A percentile compares a stretch with the other conserved stretches of the same genome.
Conservation (phyloP, 2,113 vertebrate species). For the Grallaria varia region DNA sequence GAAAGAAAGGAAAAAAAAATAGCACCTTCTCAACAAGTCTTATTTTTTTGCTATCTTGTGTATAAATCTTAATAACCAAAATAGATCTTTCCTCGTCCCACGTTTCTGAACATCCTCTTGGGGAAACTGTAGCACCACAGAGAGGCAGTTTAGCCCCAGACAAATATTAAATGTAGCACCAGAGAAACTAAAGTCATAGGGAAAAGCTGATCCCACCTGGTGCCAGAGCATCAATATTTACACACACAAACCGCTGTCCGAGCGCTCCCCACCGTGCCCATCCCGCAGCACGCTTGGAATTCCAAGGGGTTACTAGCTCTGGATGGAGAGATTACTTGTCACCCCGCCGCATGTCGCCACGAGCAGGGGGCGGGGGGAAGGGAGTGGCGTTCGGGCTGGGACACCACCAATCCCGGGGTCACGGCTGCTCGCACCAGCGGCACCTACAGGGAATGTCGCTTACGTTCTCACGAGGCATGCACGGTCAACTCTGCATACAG, state of each 20-base stretch:
- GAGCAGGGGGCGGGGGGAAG: background rate
- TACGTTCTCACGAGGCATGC: constrained; percentile 78
- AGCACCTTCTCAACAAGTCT: constrained; percentile 56
- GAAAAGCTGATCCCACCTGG: constrained; percentile 23
- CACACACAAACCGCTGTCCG: constrained; percentile 26
- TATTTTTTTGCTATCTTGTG: constrained; percentile 50
- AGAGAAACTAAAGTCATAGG: constrained; percentile 38
- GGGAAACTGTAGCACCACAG: constrained; percentile 60
- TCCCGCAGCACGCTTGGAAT: background rate
- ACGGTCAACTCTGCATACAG: constrained; percentile 61
- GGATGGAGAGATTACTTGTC: background rate
- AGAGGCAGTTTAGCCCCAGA: constrained; percentile 71
- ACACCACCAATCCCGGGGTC: constrained; percentile 46
- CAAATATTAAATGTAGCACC: constrained; percentile 72
- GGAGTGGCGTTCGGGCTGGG: constrained; percentile 14
- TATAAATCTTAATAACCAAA: constrained; percentile 74
- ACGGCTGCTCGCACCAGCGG: constrained; percentile 63
- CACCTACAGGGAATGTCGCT: constrained; percentile 70
- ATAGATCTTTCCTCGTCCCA: constrained; percentile 63
- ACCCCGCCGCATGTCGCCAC: background rate
- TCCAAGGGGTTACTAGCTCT: background rate
- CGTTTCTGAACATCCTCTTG: constrained; percentile 46
- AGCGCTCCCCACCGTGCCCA: background rate
- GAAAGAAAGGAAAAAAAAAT: constrained; percentile 51
- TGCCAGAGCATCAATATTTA: constrained; percentile 58